A percentile compares a stretch with the other conserved stretches of the same genome.
Evolutionary conservation across 2,113 vertebrate genomes (phyloP).

Genomic region (Odobenus rosmarus): DNA sequence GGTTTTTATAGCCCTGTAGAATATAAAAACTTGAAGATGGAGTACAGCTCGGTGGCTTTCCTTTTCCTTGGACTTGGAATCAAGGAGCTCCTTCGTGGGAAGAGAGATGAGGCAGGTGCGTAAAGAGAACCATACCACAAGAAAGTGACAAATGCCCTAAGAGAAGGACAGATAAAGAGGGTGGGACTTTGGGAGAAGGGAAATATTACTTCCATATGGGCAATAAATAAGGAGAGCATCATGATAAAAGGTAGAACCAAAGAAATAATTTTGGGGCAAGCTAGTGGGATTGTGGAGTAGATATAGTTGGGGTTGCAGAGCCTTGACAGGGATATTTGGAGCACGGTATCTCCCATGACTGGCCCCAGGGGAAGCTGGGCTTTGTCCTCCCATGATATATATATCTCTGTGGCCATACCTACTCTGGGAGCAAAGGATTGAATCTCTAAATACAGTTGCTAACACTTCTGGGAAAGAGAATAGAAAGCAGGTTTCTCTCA

Average conservation of each 20-base stretch:
- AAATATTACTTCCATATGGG: not conserved
- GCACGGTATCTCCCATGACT: not conserved
- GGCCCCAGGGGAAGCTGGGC: not conserved
- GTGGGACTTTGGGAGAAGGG: not conserved
- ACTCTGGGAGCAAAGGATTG: not conserved
- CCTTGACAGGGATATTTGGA: not conserved
- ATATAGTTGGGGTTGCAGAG: not conserved
- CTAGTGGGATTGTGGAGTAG: not conserved
- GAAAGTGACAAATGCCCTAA: not conserved
- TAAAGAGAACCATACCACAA: not conserved
- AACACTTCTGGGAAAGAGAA: not conserved
- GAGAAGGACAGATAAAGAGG: not conserved
- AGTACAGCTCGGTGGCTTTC: not conserved
- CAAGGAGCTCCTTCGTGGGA: not conserved
- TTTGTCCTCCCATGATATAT: too few species aligned
- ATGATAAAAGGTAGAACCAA: not conserved
- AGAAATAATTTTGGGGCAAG: not conserved
- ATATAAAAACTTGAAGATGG: not conserved
- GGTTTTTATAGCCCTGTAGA: not conserved
- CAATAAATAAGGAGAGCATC: not conserved
- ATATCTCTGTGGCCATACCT: not conserved
- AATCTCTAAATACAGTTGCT: not conserved
- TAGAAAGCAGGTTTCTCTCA: not conserved
- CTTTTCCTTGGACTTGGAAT: not conserved
- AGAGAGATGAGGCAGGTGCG: not conserved